Conservation (phyloP, 1,140 invertebrate species). For the Dendroctonus valens region DNA sequence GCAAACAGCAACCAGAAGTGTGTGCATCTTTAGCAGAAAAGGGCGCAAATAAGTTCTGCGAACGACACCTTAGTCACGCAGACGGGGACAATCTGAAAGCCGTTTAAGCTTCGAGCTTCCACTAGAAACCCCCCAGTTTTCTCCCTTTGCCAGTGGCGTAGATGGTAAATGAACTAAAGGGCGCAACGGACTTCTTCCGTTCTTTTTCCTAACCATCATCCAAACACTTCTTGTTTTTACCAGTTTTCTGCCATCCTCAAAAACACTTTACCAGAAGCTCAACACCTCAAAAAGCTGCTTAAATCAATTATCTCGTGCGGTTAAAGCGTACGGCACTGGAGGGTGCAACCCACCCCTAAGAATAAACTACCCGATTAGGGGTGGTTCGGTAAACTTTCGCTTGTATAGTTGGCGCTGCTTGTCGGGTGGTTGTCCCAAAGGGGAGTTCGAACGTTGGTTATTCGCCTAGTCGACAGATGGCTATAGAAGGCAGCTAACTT, state of each 20-base stretch:
- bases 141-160: conserved; percentile 4
- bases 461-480: conserved; percentile 41
- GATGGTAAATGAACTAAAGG: too few species aligned
- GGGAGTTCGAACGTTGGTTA: conserved; percentile 33
- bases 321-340: neutral
- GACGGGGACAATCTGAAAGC: conserved; percentile 14
- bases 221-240: too few species aligned
- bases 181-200: too few species aligned
- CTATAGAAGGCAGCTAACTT: neutral
- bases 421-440: conserved; percentile 21
- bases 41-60: neutral
- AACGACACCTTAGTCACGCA: conserved; percentile 22
- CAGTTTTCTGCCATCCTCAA: too few species aligned
- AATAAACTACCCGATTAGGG: conserved; percentile 6
- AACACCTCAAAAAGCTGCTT: too few species aligned
- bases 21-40: neutral
- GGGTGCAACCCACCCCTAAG: neutral
- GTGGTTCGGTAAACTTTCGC: conserved; percentile 22
- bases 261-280: too few species aligned
- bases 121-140: conserved; percentile 12
- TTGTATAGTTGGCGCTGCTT: conserved; percentile 39
- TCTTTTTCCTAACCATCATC: too few species aligned
- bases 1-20: neutral
- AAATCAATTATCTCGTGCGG: too few species aligned
- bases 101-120: conserved; percentile 10